phyloP scores from a whole-genome alignment of 2,888 invertebrate genomes.

The Himalopsyche tibetana region DNA sequence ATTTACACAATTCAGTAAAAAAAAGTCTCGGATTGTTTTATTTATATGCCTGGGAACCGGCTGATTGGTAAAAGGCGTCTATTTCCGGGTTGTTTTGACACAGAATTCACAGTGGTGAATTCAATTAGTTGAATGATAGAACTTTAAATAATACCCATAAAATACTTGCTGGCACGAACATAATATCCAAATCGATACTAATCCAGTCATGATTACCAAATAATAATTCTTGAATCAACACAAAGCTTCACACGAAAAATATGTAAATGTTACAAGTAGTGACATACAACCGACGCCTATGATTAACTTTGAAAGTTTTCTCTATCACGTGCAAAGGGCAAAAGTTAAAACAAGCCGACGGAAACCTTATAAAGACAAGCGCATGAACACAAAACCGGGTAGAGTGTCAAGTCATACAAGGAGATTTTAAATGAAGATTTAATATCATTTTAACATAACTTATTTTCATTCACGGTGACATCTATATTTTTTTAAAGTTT shows the following conservation, averaged over 20 bases:
- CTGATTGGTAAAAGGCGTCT: too few relatives aligned
- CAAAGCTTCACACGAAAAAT: background rate
- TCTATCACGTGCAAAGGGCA: background rate
- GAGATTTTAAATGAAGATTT: background rate
- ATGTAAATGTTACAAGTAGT: background rate
- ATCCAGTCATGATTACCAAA: background rate
- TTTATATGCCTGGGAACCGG: too few relatives aligned
- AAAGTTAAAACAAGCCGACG: slow-evolving; percentile 3
- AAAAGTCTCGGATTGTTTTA: too few relatives aligned
- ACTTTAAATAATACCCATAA: too few relatives aligned
- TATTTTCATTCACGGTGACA: background rate
- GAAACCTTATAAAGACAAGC: background rate
- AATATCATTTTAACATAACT: background rate
- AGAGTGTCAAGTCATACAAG: background rate
- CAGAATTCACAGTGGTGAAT: too few relatives aligned
- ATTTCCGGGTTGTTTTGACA: too few relatives aligned
- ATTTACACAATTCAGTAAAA: too few relatives aligned
- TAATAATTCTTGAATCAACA: background rate
- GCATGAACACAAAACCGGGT: background rate
- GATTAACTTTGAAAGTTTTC: slow-evolving; percentile 26
- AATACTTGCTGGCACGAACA: too few relatives aligned
- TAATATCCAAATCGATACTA: background rate
- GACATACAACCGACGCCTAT: background rate
- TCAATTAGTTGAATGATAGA: too few relatives aligned
- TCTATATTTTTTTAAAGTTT: background rate